Evolutionary conservation across 2,797 vertebrate genomes (phyloP).

Genomic region (Pelochelys cantorii): DNA sequence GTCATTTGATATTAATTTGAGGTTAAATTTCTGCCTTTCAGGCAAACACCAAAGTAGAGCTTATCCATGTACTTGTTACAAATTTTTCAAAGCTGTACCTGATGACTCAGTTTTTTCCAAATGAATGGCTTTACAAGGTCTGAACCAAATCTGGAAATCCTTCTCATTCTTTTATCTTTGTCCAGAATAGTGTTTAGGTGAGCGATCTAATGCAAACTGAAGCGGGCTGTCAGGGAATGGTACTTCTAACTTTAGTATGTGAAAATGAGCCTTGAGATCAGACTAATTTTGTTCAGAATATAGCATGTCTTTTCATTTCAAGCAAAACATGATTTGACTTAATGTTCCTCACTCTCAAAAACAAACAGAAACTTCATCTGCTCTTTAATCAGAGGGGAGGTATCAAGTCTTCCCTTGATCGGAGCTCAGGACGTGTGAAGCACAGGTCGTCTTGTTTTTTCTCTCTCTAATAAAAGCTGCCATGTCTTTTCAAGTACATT

Average conservation of each 20-base stretch:
- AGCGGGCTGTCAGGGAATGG: neutral
- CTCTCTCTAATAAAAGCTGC: slow-evolving; percentile 1
- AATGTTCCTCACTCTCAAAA: slow-evolving; percentile 25
- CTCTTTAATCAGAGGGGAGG: neutral
- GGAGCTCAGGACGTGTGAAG: slow-evolving; percentile 8
- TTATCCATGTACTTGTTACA: neutral
- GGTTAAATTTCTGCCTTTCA: neutral
- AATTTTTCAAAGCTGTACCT: neutral
- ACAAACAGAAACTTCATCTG: neutral
- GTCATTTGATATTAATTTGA: neutral
- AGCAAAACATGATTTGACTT: neutral
- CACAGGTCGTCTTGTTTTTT: slow-evolving; percentile 41
- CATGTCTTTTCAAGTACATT: slow-evolving; percentile 19
- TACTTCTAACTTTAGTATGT: neutral
- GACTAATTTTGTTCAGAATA: neutral
- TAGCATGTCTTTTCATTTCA: slow-evolving; percentile 9
- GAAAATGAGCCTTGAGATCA: neutral
- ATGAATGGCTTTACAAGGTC: neutral
- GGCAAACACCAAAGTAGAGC: neutral
- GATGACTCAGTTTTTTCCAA: neutral
- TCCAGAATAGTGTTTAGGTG: neutral
- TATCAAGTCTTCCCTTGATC: slow-evolving; percentile 53
- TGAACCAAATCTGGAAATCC: neutral
- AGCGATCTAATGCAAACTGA: neutral
- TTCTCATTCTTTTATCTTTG: neutral